Evolutionary conservation across 2,797 vertebrate species (phyloP), one percentile per base, ranked within the genome.

Genomic region (Rachycentron canadum): DNA sequence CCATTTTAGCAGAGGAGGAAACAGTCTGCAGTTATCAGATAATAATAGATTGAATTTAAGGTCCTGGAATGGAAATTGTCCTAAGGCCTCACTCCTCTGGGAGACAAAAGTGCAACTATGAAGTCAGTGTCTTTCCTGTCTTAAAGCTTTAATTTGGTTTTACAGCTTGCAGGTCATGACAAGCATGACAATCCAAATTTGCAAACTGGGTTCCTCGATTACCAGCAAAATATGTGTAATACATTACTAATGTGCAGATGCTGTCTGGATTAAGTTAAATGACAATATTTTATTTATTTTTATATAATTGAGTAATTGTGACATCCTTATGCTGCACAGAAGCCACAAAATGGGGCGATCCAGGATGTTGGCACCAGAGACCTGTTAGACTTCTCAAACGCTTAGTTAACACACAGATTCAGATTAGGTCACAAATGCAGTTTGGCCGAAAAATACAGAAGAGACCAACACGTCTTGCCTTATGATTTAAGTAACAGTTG

Each of bases 21-120:
- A 28, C 26, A 41, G 52, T 26, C 56, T 70, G 49, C 40, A 36
- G 19, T 43, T 73, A 59, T 79, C 14, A 79, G 69, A 82, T 73
- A 52, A 57, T 64, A 47, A 67, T 40, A 14, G 13, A 2, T 56
- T 28, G 21, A 26, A 23, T 67, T 64, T 73, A 60, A 62, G 21
- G 14, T 55, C 30, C 32, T 70, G 34, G 73, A 69, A 58, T 71
- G 21, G 38, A 74, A 69, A 66, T 50, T 47, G 36, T 47, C 19
- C 78, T 74, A 43, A 26, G 6, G 4, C 30, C 4, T 8, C 17
- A 10, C 52, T 77, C 34, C 70, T 40, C 12, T 36, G 13, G 7
- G 26, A 65, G 49, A 67, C 19, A 57, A 79, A 57, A 38, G n/a
- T 19, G 25, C 59, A 74, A 65, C 23, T 28, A 12, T 30, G n/a